phyloP scores from a whole-genome alignment of 2,888 invertebrate genomes.

The Euzetes globulus region DNA sequence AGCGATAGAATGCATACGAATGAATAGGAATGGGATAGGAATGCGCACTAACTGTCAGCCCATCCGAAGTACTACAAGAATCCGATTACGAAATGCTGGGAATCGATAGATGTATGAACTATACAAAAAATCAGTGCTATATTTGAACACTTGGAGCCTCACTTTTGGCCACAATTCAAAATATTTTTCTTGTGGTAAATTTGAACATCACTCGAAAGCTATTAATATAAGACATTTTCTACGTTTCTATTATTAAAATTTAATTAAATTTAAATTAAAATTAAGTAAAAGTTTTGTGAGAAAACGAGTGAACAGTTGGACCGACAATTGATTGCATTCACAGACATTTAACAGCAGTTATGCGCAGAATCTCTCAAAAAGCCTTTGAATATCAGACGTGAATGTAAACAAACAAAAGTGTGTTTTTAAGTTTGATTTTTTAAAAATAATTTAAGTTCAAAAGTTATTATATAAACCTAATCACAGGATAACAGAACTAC shows the following conservation, averaged over 20 bases:
- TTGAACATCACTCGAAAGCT: neutral
- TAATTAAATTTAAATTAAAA: too few relatives aligned
- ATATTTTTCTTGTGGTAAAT: neutral
- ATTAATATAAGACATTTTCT: neutral
- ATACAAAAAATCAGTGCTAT: neutral
- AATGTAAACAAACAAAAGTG: neutral
- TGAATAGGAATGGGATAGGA: neutral
- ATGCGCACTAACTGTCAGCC: neutral
- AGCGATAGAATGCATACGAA: too few relatives aligned
- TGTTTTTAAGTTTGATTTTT: neutral
- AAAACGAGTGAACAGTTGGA: neutral
- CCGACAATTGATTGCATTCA: neutral
- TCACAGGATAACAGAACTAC: too few relatives aligned
- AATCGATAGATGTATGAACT: neutral
- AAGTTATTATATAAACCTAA: too few relatives aligned
- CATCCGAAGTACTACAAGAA: neutral
- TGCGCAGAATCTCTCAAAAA: neutral
- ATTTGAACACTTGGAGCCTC: neutral
- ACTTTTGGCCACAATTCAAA: conserved; percentile 2
- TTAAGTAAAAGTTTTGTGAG: too few relatives aligned
- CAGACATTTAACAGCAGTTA: neutral
- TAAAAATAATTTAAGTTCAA: neutral
- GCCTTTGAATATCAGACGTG: neutral
- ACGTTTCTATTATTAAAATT: too few relatives aligned
- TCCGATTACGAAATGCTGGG: neutral